These are phyloP conservation scores for Perodicticus potto DNA, from an alignment of 2,797 vertebrate species.

Conservation along the genomic window DNA sequence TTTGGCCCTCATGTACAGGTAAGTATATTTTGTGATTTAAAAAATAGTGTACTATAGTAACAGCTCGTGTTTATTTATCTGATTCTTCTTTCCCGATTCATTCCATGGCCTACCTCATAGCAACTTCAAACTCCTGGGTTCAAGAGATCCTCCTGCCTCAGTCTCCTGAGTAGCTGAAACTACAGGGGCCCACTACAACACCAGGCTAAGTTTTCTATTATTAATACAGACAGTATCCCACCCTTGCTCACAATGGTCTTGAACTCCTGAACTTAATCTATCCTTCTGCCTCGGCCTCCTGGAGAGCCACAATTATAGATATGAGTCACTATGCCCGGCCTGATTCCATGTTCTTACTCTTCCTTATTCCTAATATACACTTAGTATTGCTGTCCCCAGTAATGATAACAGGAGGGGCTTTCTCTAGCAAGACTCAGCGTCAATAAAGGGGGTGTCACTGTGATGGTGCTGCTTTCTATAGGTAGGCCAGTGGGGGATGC, in stretches of 20 bases:
- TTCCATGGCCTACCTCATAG: not conserved
- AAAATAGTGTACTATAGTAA: not conserved
- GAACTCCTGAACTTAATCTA: too few species aligned
- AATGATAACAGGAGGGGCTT: not conserved
- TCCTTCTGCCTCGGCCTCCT: too few species aligned
- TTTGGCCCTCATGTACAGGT: not conserved
- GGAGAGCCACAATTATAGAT: too few species aligned
- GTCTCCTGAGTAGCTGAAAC: too few species aligned
- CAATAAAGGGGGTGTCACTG: not conserved
- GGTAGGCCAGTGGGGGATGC: too few species aligned
- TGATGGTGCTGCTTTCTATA: not conserved
- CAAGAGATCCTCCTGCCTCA: too few species aligned
- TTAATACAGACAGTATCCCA: too few species aligned
- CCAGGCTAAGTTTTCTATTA: too few species aligned
- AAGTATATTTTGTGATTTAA: not conserved
- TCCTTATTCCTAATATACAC: not conserved
- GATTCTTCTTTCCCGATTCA: not conserved
- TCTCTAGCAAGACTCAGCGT: not conserved
- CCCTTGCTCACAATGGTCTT: too few species aligned
- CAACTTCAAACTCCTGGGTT: too few species aligned
- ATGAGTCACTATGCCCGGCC: too few species aligned
- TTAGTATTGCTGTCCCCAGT: not conserved
- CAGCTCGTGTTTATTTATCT: not conserved
- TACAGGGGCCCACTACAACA: too few species aligned
- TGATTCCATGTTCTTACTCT: not conserved